phyloP scores from a whole-genome alignment of 2,113 vertebrate genomes.

The Galeopterus variegatus region DNA sequence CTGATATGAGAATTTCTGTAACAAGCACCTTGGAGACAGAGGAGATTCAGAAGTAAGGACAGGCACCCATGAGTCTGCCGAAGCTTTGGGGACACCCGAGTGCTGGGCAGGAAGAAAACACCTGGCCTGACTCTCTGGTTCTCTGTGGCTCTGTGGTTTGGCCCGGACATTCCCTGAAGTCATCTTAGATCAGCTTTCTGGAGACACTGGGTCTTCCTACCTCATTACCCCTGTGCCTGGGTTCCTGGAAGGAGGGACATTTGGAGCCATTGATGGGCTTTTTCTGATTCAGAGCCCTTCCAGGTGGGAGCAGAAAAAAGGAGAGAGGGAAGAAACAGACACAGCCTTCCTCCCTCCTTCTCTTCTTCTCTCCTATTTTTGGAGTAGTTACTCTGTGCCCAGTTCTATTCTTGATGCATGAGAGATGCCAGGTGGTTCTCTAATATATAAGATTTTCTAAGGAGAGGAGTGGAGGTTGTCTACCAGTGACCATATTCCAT shows the following conservation, averaged over 20 bases:
- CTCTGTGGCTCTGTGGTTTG: neutral
- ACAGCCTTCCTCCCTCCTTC: neutral
- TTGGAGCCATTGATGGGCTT: neutral
- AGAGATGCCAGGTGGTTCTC: neutral
- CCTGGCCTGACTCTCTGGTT: neutral
- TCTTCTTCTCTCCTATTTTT: neutral
- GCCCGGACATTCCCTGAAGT: neutral
- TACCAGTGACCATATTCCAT: neutral
- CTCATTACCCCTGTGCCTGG: neutral
- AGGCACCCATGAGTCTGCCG: neutral
- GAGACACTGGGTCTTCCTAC: neutral
- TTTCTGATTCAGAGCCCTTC: neutral
- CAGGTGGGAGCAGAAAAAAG: neutral
- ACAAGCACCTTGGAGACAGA: neutral
- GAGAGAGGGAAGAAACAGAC: neutral
- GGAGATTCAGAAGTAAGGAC: neutral
- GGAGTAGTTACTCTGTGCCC: neutral
- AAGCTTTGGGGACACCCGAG: neutral
- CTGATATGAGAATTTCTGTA: neutral
- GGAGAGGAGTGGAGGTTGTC: neutral
- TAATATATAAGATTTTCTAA: neutral
- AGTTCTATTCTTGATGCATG: neutral
- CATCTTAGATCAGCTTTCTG: neutral
- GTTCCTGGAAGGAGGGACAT: neutral
- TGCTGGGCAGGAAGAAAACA: neutral